A percentile compares a stretch with the other conserved stretches of the same genome.
Evolutionary conservation across 2,113 vertebrate species (phyloP).

Genomic region (Micronycteris hirsuta): DNA sequence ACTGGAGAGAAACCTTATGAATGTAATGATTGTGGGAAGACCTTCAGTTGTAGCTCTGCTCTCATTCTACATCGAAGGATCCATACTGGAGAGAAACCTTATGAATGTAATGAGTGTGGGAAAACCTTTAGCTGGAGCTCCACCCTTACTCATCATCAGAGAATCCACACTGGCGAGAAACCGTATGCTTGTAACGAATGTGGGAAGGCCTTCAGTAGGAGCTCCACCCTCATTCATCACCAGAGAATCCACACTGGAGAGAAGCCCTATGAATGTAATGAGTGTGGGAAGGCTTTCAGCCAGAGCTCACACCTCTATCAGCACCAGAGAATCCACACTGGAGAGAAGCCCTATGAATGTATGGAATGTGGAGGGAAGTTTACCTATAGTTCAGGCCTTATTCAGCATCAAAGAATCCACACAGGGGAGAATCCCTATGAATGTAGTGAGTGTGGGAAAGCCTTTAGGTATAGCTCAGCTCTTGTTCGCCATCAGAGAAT

Average conservation of each 20-base stretch:
- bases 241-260: conserved; percentile 78
- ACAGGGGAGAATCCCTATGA: conserved; percentile 76
- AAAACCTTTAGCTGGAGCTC: conserved; percentile 79
- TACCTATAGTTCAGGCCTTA: conserved; percentile 76
- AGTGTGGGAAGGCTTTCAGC: conserved; percentile 78
- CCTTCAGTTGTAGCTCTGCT: conserved; percentile 77
- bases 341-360: conserved; percentile 78
- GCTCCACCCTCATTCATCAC: conserved; percentile 77
- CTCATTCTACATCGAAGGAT: conserved; percentile 76
- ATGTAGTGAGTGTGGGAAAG: conserved; percentile 74
- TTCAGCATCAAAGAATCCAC: conserved; percentile 77
- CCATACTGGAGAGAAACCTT: conserved; percentile 79
- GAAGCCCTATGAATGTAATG: conserved; percentile 72
- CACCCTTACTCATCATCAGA: conserved; percentile 79
- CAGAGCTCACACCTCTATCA: conserved; percentile 75
- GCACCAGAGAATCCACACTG: conserved; percentile 78
- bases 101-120: conserved; percentile 75
- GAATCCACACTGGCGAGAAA: conserved; percentile 87
- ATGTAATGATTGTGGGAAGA: conserved; percentile 77
- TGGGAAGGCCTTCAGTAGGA: conserved; percentile 78
- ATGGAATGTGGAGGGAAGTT: conserved; percentile 77
- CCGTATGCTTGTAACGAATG: conserved; percentile 84
- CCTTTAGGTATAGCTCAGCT: conserved; percentile 74
- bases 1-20: conserved; percentile 79
- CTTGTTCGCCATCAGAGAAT: conserved; percentile 75